Base-by-base conservation (phyloP, 2,888 invertebrate genomes). In the Dryobotodes eremita region DNA sequence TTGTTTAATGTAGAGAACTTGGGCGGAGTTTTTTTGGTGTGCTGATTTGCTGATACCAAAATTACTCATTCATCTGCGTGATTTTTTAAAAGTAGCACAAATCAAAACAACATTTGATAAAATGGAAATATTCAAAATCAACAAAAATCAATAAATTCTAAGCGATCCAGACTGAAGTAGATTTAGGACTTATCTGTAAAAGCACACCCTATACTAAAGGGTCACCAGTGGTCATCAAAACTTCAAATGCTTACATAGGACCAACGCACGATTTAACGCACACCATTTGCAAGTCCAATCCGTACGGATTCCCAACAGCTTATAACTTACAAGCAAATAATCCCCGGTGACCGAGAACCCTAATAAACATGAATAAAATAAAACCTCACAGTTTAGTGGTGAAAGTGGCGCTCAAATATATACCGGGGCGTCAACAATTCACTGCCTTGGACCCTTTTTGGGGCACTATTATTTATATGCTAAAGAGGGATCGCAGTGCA, bases 401-500 rank as follows among this genome's bases (percentile, higher is more conserved):
- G 75, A 83, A 86, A 83, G 77, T 75, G 86, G 74, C 57, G 80
- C 83, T 88, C 87, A 89, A 89, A 88, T 88, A 88, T 89, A 86
- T 82, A 88, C 82, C 69, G 48, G 71, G 71, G 80, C 82, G 85
- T 82, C 88, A 84, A 89, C 82, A 82, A 88, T 87, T 87, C 82
- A 86, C 88, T 85, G 82, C 75, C 81, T 80, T 74, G 83, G 89
- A 87, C 90, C 91, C 90, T 90, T 91, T 91, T 90, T 86, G 86
- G 83, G 88, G 83, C 77, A 88, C 86, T 89, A 91, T 91, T 91
- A 92, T 92, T 92, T 92, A 91, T 91, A 90, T 92, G 91, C 90
- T 90, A 91, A 91, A 85, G 85, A 91, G 90, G 86, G 85, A 87
- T 68, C 73, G 80, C 59, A 75, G 73, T 88, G 87, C 81, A 88